These are phyloP conservation scores for Calypte anna DNA, from an alignment of 2,113 vertebrate genomes.

Conservation along the genomic window DNA sequence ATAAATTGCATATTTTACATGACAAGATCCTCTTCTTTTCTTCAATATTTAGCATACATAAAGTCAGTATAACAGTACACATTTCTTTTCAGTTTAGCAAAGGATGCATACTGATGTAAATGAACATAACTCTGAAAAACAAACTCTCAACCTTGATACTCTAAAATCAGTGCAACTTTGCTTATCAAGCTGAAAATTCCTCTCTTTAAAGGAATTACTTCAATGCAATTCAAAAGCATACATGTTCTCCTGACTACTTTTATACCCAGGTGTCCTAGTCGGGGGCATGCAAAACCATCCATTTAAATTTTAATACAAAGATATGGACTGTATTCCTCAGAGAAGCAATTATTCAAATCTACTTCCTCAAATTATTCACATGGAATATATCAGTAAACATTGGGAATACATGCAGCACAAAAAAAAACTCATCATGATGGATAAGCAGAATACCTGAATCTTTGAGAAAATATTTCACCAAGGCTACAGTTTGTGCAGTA, in stretches of 20 bases:
- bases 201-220: neutral
- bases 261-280: neutral
- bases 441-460: neutral
- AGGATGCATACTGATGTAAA: neutral
- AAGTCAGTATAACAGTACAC: neutral
- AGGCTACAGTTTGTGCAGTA: neutral
- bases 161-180: neutral
- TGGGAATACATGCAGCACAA: neutral
- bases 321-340: neutral
- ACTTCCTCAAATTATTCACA: neutral
- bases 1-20: neutral
- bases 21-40: neutral
- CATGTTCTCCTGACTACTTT: neutral
- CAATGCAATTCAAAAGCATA: neutral
- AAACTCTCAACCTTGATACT: neutral
- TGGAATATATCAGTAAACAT: neutral
- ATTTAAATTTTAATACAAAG: slow-evolving; percentile 37
- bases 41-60: neutral
- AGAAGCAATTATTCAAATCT: slow-evolving; percentile 28
- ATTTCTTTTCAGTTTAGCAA: neutral
- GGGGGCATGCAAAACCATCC: neutral
- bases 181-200: neutral
- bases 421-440: neutral
- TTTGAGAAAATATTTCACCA: neutral
- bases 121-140: neutral